These are phyloP conservation scores for Malthinus flaveolus DNA, from an alignment of 2,888 invertebrate genomes.

Conservation along the genomic window DNA sequence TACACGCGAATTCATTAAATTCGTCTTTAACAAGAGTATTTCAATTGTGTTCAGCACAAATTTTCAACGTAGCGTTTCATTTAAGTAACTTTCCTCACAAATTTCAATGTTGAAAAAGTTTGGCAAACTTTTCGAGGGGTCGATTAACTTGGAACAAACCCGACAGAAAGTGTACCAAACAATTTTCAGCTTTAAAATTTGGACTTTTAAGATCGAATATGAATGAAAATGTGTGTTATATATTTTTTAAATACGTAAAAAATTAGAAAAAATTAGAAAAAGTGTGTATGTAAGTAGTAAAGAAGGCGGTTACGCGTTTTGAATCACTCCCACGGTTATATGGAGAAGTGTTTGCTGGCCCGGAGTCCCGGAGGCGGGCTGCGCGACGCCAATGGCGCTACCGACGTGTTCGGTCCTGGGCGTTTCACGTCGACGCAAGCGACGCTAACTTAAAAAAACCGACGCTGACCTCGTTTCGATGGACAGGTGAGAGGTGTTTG, in stretches of 20 bases:
- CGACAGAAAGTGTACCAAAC: conserved; percentile 52
- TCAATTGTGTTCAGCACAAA: conserved; percentile 33
- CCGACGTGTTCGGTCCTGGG: conserved; percentile 45
- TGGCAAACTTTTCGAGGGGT: conserved; percentile 54
- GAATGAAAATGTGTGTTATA: conserved; percentile 10
- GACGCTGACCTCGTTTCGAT: conserved; percentile 31
- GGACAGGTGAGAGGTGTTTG: conserved; percentile 31
- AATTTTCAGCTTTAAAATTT: conserved; percentile 37
- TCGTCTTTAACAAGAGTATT: conserved; percentile 23
- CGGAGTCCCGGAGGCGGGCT: conserved; percentile 50
- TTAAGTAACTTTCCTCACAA: conserved; percentile 53
- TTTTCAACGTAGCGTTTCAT: conserved; percentile 46
- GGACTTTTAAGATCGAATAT: conserved; percentile 21
- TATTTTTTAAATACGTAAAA: conserved; percentile 27
- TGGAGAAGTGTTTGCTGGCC: conserved; percentile 39
- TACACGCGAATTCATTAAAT: conserved; percentile 15
- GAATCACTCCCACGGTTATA: conserved; percentile 46
- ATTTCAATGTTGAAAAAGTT: conserved; percentile 56
- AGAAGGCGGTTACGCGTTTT: conserved; percentile 47
- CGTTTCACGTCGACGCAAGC: conserved; percentile 50
- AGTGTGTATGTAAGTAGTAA: conserved; percentile 37
- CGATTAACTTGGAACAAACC: conserved; percentile 54
- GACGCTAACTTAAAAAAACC: conserved; percentile 38
- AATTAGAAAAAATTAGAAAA: conserved; percentile 39
- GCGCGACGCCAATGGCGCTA: conserved; percentile 52